These are phyloP conservation scores for Hydropsyche tenuis DNA, from an alignment of 1,140 invertebrate species.

Conservation along the genomic window DNA sequence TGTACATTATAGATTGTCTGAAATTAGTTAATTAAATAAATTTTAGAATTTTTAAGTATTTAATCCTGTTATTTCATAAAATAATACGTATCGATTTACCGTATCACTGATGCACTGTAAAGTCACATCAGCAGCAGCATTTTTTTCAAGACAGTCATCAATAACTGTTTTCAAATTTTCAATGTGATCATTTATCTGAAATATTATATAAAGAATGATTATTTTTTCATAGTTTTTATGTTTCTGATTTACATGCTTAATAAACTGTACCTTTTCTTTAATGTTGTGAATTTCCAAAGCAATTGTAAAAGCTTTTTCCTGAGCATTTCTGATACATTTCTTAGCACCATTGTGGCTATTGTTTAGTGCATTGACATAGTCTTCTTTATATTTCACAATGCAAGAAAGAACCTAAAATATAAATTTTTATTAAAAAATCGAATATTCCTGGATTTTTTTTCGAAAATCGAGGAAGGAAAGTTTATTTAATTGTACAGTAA, in stretches of 20 bases:
- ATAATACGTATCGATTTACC: too few species aligned
- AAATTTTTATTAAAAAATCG: too few species aligned
- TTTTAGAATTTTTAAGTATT: too few species aligned
- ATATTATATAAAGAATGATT: too few species aligned
- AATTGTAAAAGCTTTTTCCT: background rate
- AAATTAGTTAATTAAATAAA: too few species aligned
- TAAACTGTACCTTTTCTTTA: background rate
- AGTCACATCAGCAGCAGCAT: background rate
- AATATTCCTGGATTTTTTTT: too few species aligned
- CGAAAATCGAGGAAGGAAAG: too few species aligned
- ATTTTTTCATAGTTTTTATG: too few species aligned
- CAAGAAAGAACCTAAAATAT: background rate
- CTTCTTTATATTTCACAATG: slow-evolving; percentile 8
- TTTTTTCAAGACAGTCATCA: background rate
- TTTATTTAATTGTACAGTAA: too few species aligned
- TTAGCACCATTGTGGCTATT: background rate
- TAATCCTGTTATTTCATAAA: too few species aligned
- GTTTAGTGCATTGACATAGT: background rate
- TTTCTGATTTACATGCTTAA: too few species aligned
- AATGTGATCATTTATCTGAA: background rate
- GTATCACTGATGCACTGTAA: background rate
- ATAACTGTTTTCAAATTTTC: background rate
- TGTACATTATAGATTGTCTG: too few species aligned
- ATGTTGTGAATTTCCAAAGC: background rate
- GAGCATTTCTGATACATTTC: background rate